These are phyloP conservation scores for Tinea semifulvella DNA, from an alignment of 2,888 invertebrate genomes.

Conservation along the genomic window DNA sequence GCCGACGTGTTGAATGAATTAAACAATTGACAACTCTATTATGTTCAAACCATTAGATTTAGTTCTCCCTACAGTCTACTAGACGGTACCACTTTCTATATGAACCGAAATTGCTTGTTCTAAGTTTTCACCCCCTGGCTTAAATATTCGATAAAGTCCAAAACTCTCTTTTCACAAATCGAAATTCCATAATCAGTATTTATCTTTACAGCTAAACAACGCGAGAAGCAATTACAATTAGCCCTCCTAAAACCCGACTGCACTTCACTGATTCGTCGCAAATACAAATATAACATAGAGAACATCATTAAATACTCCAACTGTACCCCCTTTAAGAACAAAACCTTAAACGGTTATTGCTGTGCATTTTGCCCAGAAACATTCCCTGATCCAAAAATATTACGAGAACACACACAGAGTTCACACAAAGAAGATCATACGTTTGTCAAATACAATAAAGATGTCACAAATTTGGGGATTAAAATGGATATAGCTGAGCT, in stretches of 20 bases:
- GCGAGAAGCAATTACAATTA: neutral
- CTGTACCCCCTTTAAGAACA: slow-evolving; percentile 48
- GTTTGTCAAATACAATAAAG: slow-evolving; percentile 3
- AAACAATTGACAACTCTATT: too few species aligned
- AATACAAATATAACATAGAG: slow-evolving; percentile 40
- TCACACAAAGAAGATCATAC: slow-evolving; percentile 4
- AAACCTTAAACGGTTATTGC: slow-evolving; percentile 39
- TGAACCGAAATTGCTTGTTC: too few species aligned
- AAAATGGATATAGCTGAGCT: slow-evolving; percentile 38
- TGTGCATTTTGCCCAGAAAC: slow-evolving; percentile 42
- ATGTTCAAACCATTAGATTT: too few species aligned
- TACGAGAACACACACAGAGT: slow-evolving; percentile 22
- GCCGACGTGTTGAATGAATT: too few species aligned
- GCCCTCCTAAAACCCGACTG: neutral
- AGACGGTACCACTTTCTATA: too few species aligned
- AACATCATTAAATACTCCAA: slow-evolving; percentile 47
- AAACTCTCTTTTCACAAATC: too few species aligned
- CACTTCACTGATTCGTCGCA: slow-evolving; percentile 19
- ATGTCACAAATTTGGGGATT: slow-evolving; percentile 19
- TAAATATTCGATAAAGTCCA: too few species aligned
- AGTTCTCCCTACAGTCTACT: too few species aligned
- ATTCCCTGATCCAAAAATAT: slow-evolving; percentile 39
- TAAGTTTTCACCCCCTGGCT: too few species aligned
- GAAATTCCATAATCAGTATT: too few species aligned
- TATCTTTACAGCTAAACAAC: neutral